These are phyloP conservation scores for Volucella bombylans DNA, from an alignment of 2,888 invertebrate species.

Conservation along the genomic window DNA sequence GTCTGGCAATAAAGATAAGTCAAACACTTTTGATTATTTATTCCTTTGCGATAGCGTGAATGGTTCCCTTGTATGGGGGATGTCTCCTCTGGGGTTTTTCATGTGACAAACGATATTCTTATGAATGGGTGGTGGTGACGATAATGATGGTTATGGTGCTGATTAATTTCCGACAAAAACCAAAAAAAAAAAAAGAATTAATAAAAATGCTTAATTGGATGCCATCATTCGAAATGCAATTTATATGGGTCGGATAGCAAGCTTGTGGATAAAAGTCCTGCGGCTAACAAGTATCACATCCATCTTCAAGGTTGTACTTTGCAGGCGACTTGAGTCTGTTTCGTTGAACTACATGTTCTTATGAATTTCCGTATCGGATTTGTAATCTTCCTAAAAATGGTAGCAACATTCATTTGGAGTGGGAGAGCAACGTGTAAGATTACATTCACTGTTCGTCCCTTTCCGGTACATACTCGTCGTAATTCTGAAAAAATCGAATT, in stretches of 20 bases:
- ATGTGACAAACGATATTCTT: constrained; percentile 68
- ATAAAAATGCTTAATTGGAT: constrained; percentile 62
- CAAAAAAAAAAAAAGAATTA: neutral
- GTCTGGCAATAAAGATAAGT: constrained; percentile 70
- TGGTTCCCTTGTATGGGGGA: constrained; percentile 56
- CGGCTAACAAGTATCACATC: constrained; percentile 1
- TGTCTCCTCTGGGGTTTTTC: constrained; percentile 6
- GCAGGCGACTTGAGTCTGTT: neutral
- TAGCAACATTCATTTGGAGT: no score
- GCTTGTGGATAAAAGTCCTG: neutral
- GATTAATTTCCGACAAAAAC: constrained; percentile 7
- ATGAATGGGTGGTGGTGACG: constrained; percentile 64
- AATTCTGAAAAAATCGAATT: no score
- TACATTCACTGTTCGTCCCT: no score
- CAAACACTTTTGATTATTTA: constrained; percentile 74
- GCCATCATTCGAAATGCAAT: constrained; percentile 61
- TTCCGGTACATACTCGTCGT: no score
- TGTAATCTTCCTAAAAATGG: no score
- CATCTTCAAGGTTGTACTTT: constrained; percentile 25
- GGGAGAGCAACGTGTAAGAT: no score
- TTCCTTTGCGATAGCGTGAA: constrained; percentile 72
- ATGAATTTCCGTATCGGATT: no score
- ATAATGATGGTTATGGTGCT: constrained; percentile 39
- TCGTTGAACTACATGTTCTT: no score
- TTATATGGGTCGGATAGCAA: constrained; percentile 44